phyloP scores from a whole-genome alignment of 2,113 vertebrate species.

The Meleagris gallopavo region DNA sequence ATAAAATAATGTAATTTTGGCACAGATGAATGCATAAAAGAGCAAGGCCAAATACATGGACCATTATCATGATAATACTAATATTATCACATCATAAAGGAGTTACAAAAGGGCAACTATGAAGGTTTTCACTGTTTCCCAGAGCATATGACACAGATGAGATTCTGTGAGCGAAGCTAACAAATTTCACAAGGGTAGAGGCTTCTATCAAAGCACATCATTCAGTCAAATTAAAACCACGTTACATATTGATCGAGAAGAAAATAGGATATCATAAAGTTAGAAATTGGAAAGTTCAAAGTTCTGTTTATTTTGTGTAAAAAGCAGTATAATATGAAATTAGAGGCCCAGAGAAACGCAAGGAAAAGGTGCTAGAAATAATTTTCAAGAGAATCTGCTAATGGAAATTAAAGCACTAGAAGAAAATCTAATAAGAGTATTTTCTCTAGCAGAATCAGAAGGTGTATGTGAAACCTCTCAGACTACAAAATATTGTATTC shows the following conservation, averaged over 20 bases:
- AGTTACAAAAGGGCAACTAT: background rate
- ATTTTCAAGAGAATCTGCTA: background rate
- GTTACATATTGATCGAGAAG: background rate
- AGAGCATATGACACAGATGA: background rate
- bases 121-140: background rate
- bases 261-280: background rate
- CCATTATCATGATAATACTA: background rate
- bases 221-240: background rate
- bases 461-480: background rate
- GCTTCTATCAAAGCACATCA: background rate
- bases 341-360: background rate
- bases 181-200: background rate
- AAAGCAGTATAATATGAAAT: background rate
- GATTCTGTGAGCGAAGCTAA: background rate
- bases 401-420: background rate
- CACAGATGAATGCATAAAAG: background rate
- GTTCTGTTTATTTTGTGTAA: background rate
- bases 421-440: background rate
- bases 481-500: background rate
- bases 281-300: background rate
- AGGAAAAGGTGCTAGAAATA: background rate
- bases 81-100: background rate
- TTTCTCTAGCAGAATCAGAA: background rate
- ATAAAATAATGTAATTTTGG: background rate
- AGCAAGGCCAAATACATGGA: background rate